phyloP scores from a whole-genome alignment of 2,797 vertebrate genomes.

The Anniella stebbinsi region DNA sequence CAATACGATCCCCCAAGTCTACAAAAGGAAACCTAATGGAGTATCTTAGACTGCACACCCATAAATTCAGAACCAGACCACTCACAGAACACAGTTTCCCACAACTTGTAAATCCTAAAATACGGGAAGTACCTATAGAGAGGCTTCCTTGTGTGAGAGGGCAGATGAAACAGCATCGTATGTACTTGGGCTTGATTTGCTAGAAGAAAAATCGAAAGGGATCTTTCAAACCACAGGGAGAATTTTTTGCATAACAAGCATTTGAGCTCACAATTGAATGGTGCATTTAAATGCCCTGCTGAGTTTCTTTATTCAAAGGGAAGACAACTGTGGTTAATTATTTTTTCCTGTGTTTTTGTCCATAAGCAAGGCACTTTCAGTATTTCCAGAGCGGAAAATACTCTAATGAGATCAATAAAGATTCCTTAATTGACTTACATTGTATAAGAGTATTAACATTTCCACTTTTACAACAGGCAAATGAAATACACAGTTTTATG shows the following conservation, averaged over 20 bases:
- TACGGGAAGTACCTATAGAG: neutral
- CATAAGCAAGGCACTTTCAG: constrained; percentile 73
- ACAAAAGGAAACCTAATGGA: constrained; percentile 4
- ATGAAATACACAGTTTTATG: constrained; percentile 82
- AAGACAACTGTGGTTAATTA: constrained; percentile 73
- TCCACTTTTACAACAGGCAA: constrained; percentile 79
- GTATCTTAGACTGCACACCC: neutral
- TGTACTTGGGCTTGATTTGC: neutral
- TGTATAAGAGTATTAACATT: constrained; percentile 79
- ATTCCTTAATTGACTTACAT: constrained; percentile 81
- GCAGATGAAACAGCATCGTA: constrained; percentile 18
- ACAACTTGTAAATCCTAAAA: constrained; percentile 34
- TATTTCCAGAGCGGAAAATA: constrained; percentile 69
- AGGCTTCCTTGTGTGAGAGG: neutral
- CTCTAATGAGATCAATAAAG: constrained; percentile 84
- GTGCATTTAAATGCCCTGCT: constrained; percentile 42
- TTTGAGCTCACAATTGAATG: constrained; percentile 53
- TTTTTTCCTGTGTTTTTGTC: constrained; percentile 71
- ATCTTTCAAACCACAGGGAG: constrained; percentile 43
- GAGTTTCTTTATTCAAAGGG: constrained; percentile 68
- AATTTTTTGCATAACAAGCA: constrained; percentile 47
- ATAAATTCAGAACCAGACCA: constrained; percentile 24
- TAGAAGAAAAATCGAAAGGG: constrained; percentile 29
- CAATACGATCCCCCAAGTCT: neutral
- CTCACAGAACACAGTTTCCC: constrained; percentile 4